A percentile compares a stretch with the other conserved stretches of the same genome.
Conservation (phyloP, 1,140 invertebrate species). For the Scaptomyza montana region DNA sequence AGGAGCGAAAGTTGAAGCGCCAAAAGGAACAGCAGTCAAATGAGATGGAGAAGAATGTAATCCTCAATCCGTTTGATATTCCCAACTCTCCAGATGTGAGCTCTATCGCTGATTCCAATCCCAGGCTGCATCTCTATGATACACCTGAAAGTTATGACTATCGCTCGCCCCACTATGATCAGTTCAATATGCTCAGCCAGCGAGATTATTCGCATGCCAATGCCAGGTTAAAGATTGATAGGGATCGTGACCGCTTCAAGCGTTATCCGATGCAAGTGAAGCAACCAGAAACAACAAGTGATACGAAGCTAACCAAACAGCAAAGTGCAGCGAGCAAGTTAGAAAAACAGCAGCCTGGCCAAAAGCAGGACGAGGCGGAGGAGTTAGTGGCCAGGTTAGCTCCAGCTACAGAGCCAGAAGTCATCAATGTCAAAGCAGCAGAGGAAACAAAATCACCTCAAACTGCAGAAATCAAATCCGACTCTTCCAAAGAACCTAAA, state of each 20-base stretch:
- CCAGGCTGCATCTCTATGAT: constrained; percentile 11
- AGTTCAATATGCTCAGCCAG: constrained; percentile 20
- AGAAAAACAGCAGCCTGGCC: not conserved
- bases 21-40: constrained; percentile 12
- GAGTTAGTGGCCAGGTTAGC: not conserved
- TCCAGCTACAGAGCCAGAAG: not conserved
- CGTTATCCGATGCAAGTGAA: constrained; percentile 16
- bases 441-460: not conserved
- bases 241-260: constrained; percentile 21
- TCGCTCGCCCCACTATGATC: constrained; percentile 40
- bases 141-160: constrained; percentile 50
- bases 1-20: constrained; percentile 11
- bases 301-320: not conserved
- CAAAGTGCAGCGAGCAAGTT: not conserved
- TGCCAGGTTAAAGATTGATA: constrained; percentile 14
- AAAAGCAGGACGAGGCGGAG: not conserved
- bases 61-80: constrained; percentile 4
- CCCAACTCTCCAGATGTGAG: not conserved
- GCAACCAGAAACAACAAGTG: not conserved
- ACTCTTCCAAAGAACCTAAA: not conserved
- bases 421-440: not conserved
- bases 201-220: constrained; percentile 41
- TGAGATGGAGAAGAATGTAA: not conserved
- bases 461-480: not conserved
- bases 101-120: not conserved